A percentile compares a stretch with the other conserved stretches of the same genome.
phyloP scores from a whole-genome alignment of 2,797 vertebrate genomes.

The Girardinus metallicus region DNA sequence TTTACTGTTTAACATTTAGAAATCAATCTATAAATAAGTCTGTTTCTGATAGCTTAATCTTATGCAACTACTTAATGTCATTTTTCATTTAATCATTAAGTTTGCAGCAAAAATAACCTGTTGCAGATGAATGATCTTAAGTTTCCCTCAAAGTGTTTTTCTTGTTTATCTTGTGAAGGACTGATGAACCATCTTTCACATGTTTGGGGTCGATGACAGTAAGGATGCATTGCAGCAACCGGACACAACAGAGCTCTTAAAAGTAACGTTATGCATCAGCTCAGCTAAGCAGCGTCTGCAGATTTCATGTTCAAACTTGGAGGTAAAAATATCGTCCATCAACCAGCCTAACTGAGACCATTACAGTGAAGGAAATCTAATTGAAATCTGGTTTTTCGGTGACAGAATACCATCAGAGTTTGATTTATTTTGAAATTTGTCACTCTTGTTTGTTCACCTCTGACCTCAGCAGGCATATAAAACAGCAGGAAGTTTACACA shows the following conservation, averaged over 20 bases:
- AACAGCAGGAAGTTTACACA: slow-evolving; percentile 80
- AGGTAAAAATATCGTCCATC: slow-evolving; percentile 61
- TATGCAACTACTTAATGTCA: background rate
- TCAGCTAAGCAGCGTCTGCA: slow-evolving; percentile 26
- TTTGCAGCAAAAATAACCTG: background rate
- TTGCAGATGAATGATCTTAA: background rate
- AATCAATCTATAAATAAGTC: background rate
- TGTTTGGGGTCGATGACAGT: background rate
- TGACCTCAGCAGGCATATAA: slow-evolving; percentile 77
- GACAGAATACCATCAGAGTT: slow-evolving; percentile 62
- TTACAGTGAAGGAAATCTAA: slow-evolving; percentile 57
- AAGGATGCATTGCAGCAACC: background rate
- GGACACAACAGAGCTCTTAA: background rate
- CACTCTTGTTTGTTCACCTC: slow-evolving; percentile 62
- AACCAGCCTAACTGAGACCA: slow-evolving; percentile 38
- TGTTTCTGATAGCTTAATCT: background rate
- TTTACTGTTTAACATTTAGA: background rate
- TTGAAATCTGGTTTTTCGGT: slow-evolving; percentile 58
- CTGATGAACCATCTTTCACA: background rate
- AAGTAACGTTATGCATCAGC: slow-evolving; percentile 28
- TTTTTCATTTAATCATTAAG: background rate
- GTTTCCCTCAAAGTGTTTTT: background rate
- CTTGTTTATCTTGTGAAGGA: background rate
- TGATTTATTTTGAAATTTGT: slow-evolving; percentile 76
- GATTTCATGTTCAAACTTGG: slow-evolving; percentile 14